Evolutionary conservation across 1,140 invertebrate species (phyloP).

Genomic region (Sitophilus oryzae): DNA sequence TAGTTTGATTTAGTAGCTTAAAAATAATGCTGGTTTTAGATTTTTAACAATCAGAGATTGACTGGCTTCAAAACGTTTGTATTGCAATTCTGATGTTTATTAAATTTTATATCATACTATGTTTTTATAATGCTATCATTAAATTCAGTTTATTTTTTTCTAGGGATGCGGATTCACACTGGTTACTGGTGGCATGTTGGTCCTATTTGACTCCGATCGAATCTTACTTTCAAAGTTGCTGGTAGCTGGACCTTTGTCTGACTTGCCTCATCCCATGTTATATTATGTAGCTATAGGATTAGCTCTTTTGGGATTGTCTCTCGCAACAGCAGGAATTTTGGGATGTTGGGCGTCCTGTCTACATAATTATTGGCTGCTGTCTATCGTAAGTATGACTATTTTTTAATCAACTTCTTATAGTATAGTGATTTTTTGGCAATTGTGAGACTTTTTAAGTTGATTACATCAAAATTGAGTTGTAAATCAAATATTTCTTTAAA

Average conservation of each 20-base stretch:
- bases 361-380: conserved; percentile 63
- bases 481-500: too few relatives aligned
- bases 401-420: too few relatives aligned
- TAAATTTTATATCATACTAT: too few relatives aligned
- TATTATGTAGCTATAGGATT: conserved; percentile 66
- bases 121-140: neutral
- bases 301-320: conserved; percentile 57
- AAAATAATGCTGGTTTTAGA: too few relatives aligned
- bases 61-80: too few relatives aligned
- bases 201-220: conserved; percentile 61
- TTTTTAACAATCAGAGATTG: too few relatives aligned
- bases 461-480: too few relatives aligned
- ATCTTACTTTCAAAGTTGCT: conserved; percentile 62
- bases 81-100: too few relatives aligned
- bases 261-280: conserved; percentile 60
- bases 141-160: conserved; percentile 35
- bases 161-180: conserved; percentile 65
- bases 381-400: conserved; percentile 59
- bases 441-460: too few relatives aligned
- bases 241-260: conserved; percentile 51
- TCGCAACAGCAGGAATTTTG: conserved; percentile 59
- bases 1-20: too few relatives aligned
- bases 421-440: too few relatives aligned
- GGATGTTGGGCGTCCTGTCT: conserved; percentile 75
- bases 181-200: conserved; percentile 61